phyloP scores from a whole-genome alignment of 2,888 invertebrate species.

The Teinopalpus imperialis region DNA sequence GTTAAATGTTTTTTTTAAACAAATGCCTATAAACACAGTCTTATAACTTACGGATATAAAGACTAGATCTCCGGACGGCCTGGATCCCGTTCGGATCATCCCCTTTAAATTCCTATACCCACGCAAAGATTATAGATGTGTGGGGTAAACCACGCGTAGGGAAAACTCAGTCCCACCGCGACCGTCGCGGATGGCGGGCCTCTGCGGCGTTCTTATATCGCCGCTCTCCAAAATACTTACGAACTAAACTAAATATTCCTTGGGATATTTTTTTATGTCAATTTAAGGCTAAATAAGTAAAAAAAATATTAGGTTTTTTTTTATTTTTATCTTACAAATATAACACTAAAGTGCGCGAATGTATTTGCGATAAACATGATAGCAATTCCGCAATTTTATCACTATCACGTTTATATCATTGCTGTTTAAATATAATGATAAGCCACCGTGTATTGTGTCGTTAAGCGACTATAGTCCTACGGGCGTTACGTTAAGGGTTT shows the following conservation, averaged over 20 bases:
- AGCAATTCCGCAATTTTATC: slow-evolving; percentile 53
- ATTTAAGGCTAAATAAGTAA: too few species aligned
- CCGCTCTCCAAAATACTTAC: too few species aligned
- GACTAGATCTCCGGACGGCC: too few species aligned
- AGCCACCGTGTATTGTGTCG: slow-evolving; percentile 29
- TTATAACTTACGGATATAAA: too few species aligned
- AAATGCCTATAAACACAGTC: too few species aligned
- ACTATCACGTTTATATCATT: slow-evolving; percentile 63
- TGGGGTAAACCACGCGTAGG: slow-evolving; percentile 5
- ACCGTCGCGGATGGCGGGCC: slow-evolving; percentile 71
- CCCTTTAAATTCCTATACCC: slow-evolving; percentile 15
- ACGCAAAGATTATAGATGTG: slow-evolving; percentile 23
- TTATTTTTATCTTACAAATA: too few species aligned
- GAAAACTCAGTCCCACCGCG: slow-evolving; percentile 67
- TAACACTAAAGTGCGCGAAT: too few species aligned
- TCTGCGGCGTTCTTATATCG: slow-evolving; percentile 25
- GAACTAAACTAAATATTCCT: too few species aligned
- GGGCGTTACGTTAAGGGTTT: slow-evolving; percentile 30
- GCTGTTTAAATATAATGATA: slow-evolving; percentile 66
- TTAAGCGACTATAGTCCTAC: slow-evolving; percentile 39
- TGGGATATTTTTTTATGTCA: too few species aligned
- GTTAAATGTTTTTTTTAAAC: too few species aligned
- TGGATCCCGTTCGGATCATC: not conserved
- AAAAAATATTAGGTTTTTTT: not conserved
- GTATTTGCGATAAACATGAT: slow-evolving; percentile 21